These are phyloP conservation scores for Perizoma affinitatum DNA, from an alignment of 2,888 invertebrate genomes.

Conservation along the genomic window DNA sequence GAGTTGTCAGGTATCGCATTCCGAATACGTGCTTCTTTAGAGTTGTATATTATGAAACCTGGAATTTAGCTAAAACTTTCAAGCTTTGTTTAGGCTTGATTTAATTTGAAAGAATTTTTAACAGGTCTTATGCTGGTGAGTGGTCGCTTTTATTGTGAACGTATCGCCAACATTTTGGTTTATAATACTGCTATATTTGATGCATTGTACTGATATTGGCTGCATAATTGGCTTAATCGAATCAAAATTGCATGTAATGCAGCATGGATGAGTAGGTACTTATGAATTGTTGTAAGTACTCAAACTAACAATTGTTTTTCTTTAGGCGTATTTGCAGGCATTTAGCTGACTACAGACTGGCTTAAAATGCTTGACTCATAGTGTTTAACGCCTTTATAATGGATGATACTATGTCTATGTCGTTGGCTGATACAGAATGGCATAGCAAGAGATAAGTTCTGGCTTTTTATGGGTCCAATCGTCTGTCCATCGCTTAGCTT, in stretches of 20 bases:
- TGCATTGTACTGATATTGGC: conserved; percentile 9
- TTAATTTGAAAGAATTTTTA: too few species aligned
- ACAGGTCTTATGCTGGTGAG: too few species aligned
- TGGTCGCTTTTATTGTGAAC: too few species aligned
- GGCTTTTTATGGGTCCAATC: conserved; percentile 28
- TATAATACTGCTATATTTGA: conserved; percentile 1
- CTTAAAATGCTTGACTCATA: conserved; percentile 27
- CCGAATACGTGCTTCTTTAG: too few species aligned
- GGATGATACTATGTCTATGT: conserved; percentile 11
- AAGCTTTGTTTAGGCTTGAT: too few species aligned
- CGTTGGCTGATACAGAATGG: conserved; percentile 25
- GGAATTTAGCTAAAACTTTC: too few species aligned
- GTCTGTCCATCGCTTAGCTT: conserved; percentile 35
- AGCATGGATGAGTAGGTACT: conserved; percentile 23
- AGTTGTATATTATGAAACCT: too few species aligned
- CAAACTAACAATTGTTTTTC: conserved; percentile 34
- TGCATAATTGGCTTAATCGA: conserved; percentile 35
- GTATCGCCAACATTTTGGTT: background rate
- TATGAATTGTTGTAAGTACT: conserved; percentile 19
- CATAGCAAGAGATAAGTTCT: conserved; percentile 36
- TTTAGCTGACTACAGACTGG: conserved; percentile 33
- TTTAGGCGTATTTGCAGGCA: conserved; percentile 34
- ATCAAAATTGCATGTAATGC: conserved; percentile 37
- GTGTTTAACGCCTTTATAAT: conserved; percentile 11
- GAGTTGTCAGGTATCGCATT: too few species aligned